Percentiles rank a stretch among this genome's conserved stretches.
phyloP scores from a whole-genome alignment of 2,797 vertebrate species.

The Poecilia picta region DNA sequence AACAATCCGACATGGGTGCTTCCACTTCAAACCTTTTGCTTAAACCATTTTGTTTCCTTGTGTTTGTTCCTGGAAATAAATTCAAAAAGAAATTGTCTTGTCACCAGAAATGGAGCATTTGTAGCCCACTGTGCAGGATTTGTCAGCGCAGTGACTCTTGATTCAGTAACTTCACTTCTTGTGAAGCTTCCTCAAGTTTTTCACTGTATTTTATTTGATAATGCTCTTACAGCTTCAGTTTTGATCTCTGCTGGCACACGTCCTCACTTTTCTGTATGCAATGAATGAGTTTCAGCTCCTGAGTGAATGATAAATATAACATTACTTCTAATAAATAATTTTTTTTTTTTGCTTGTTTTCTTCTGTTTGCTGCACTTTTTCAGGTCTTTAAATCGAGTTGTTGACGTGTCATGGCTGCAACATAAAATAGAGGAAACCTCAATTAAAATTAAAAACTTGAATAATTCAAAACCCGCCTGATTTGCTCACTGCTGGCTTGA shows the following conservation, averaged over 20 bases:
- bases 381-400: slow-evolving; percentile 3
- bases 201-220: background rate
- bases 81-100: background rate
- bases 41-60: background rate
- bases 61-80: background rate
- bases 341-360: background rate
- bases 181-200: background rate
- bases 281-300: background rate
- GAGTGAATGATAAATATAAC: background rate
- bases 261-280: background rate
- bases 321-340: background rate
- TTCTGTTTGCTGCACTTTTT: background rate
- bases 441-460: slow-evolving; percentile 45
- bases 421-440: slow-evolving; percentile 23
- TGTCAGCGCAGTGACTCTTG: background rate
- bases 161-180: background rate
- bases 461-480: slow-evolving; percentile 52
- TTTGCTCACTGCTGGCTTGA: slow-evolving; percentile 31
- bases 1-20: background rate
- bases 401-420: slow-evolving; percentile 16
- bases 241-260: background rate
- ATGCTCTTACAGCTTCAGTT: background rate
- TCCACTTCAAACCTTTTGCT: background rate
- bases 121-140: background rate
- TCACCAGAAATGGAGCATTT: background rate